Evolutionary conservation across 2,113 vertebrate species (phyloP).

Genomic region (Melanerpes aurifrons): DNA sequence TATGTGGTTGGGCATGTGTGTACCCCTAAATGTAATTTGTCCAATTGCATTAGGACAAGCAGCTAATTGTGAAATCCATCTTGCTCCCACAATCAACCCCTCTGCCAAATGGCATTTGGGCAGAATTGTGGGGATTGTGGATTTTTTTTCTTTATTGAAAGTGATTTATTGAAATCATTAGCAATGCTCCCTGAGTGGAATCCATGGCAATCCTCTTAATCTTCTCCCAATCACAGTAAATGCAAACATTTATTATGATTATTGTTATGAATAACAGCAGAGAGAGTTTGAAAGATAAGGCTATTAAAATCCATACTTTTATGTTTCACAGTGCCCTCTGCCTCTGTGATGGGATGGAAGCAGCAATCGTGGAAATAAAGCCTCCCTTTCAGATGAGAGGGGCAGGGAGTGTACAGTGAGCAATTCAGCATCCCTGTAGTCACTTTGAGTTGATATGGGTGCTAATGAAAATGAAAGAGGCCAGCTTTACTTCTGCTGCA

Average conservation of each 20-base stretch:
- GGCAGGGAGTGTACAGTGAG: conserved; percentile 17
- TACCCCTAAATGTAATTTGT: conserved; percentile 50
- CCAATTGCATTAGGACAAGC: conserved; percentile 46
- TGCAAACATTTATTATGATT: conserved; percentile 11
- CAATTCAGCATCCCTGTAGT: conserved; percentile 38
- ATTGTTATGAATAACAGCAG: not conserved
- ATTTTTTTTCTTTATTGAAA: conserved; percentile 52
- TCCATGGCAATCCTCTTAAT: conserved; percentile 52
- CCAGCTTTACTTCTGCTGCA: not conserved
- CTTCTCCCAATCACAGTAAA: conserved; percentile 24
- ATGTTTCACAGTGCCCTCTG: not conserved
- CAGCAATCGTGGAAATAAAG: conserved; percentile 11
- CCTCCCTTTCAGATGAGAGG: not conserved
- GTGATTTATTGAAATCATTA: conserved; percentile 57
- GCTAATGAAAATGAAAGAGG: conserved; percentile 22
- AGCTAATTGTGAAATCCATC: conserved; percentile 56
- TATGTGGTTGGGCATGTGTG: not conserved
- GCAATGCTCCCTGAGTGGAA: conserved; percentile 31
- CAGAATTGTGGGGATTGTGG: conserved; percentile 26
- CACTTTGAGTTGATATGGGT: conserved; percentile 2
- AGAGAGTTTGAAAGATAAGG: conserved; percentile 24
- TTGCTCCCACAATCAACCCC: conserved; percentile 44
- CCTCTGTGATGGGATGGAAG: conserved; percentile 20
- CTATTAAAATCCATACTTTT: conserved; percentile 40
- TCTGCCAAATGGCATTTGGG: conserved; percentile 47